Conservation (phyloP, 2,797 vertebrate genomes). For the Amblyopsis hoosieri region DNA sequence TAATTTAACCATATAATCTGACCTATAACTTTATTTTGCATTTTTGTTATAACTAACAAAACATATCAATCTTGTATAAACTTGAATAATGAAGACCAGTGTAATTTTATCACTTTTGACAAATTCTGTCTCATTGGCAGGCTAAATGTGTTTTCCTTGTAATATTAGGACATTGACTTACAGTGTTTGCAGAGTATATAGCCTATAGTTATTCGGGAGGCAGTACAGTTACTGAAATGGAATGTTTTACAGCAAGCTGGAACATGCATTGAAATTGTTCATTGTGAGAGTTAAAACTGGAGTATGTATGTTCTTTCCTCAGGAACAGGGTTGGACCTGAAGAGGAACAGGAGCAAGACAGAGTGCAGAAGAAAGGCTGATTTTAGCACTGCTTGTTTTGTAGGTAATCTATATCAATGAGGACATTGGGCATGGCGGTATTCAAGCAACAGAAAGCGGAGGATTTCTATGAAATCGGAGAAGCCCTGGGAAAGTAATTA, state of each 20-base stretch:
- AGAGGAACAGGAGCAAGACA: slow-evolving; percentile 18
- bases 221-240: slow-evolving; percentile 40
- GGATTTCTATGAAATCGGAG: slow-evolving; percentile 90
- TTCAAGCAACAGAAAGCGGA: slow-evolving; percentile 97
- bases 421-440: slow-evolving; percentile 86
- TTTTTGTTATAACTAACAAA: too few relatives aligned
- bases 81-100: slow-evolving; percentile 7
- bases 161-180: neutral
- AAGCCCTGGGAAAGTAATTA: slow-evolving; percentile 92
- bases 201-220: slow-evolving; percentile 25
- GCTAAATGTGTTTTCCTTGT: neutral
- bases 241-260: slow-evolving; percentile 67
- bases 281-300: slow-evolving; percentile 16
- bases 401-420: slow-evolving; percentile 79
- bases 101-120: slow-evolving; percentile 4
- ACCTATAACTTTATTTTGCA: slow-evolving; percentile 33
- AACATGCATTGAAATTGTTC: slow-evolving; percentile 57
- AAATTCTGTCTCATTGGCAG: neutral
- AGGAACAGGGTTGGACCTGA: slow-evolving; percentile 42
- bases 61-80: too few relatives aligned
- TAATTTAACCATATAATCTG: slow-evolving; percentile 28
- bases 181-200: slow-evolving; percentile 8
- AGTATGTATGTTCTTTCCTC: slow-evolving; percentile 22
- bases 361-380: slow-evolving; percentile 5
- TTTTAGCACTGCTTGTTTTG: slow-evolving; percentile 27